phyloP scores from a whole-genome alignment of 1,140 invertebrate genomes.

The Panagrolaimus sp. region DNA sequence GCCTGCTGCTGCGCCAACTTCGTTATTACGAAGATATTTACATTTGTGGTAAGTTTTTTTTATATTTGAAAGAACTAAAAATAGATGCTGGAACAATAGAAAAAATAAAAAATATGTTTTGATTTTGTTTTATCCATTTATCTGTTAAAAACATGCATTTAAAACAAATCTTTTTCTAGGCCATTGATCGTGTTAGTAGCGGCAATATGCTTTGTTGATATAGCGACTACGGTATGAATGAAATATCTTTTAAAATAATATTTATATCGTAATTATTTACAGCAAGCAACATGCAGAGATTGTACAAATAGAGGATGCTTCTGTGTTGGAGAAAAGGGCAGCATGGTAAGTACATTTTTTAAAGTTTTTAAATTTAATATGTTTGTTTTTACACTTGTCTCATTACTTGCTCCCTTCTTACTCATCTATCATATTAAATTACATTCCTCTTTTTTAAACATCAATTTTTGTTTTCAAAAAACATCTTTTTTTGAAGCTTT shows the following conservation, averaged over 20 bases:
- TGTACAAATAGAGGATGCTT: conserved; percentile 58
- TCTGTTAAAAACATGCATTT: not conserved
- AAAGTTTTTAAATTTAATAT: conserved; percentile 10
- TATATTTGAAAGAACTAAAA: too few relatives aligned
- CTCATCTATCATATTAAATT: not conserved
- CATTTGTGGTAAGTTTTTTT: too few relatives aligned
- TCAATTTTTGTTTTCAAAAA: too few relatives aligned
- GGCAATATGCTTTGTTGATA: conserved; percentile 9
- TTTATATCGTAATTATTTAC: conserved; percentile 31
- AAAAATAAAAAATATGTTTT: too few relatives aligned
- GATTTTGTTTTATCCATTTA: too few relatives aligned
- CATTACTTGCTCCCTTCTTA: not conserved
- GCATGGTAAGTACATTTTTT: conserved; percentile 45
- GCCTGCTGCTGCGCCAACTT: too few relatives aligned
- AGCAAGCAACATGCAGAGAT: conserved; percentile 57
- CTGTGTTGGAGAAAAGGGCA: conserved; percentile 58
- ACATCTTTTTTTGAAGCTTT: too few relatives aligned
- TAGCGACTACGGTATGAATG: not conserved
- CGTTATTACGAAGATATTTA: too few relatives aligned
- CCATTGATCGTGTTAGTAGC: not conserved
- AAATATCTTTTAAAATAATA: not conserved
- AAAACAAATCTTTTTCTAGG: conserved; percentile 8
- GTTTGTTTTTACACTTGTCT: not conserved
- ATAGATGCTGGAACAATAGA: too few relatives aligned
- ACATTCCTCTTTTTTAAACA: too few relatives aligned